Conservation (phyloP, 2,888 invertebrate species). For the Rhagonycha fulva region DNA sequence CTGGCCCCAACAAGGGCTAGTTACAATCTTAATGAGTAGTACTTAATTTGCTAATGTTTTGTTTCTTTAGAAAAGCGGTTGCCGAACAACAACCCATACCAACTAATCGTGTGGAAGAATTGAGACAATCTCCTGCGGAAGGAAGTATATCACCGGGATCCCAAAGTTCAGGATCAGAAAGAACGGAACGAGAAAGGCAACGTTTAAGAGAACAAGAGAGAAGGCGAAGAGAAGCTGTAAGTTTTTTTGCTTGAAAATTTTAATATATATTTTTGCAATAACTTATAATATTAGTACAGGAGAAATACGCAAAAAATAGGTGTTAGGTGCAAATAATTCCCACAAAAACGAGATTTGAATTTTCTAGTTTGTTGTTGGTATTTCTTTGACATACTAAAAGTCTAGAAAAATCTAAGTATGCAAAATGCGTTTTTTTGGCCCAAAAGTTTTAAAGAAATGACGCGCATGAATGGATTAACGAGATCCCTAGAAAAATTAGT, state of each 20-base stretch:
- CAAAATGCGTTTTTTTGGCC: no score
- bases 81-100: slow-evolving; percentile 55
- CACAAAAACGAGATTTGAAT: no score
- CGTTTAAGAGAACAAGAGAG: slow-evolving; percentile 89
- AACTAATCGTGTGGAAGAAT: slow-evolving; percentile 58
- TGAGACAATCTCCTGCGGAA: slow-evolving; percentile 52
- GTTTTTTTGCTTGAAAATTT: no score
- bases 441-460: no score
- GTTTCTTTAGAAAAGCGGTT: slow-evolving; percentile 55
- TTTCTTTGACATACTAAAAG: no score
- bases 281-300: no score
- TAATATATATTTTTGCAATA: neutral
- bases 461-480: no score
- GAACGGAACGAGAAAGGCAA: slow-evolving; percentile 79
- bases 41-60: neutral
- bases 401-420: no score
- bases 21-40: neutral
- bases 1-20: neutral
- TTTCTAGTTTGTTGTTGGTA: no score
- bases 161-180: slow-evolving; percentile 54
- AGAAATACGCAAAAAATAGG: no score
- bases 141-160: slow-evolving; percentile 55
- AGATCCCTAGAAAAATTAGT: no score
- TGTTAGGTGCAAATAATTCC: no score
- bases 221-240: slow-evolving; percentile 88